Conservation (phyloP, 2,888 invertebrate species). For the Harpalus rubripes region DNA sequence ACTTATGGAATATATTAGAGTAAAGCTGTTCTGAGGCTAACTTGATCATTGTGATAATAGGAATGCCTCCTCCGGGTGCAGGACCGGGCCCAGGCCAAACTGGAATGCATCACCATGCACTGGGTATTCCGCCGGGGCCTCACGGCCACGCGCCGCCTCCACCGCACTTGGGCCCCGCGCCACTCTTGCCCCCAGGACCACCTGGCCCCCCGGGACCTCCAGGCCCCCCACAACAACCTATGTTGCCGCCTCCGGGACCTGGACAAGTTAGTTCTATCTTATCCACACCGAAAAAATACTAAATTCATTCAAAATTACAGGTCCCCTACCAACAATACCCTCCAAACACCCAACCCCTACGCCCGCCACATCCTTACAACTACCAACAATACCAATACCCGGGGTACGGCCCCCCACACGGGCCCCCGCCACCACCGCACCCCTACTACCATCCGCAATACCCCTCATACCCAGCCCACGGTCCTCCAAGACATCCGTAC, state of each 20-base stretch:
- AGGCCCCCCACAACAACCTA: constrained; percentile 67
- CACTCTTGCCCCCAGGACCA: constrained; percentile 68
- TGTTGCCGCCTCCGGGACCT: constrained; percentile 62
- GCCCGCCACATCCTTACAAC: constrained; percentile 78
- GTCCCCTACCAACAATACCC: constrained; percentile 75
- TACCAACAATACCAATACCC: constrained; percentile 79
- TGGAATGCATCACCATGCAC: constrained; percentile 73
- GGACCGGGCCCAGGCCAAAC: constrained; percentile 68
- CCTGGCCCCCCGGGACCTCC: constrained; percentile 69
- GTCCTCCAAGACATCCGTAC: constrained; percentile 13
- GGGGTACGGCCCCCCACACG: constrained; percentile 76
- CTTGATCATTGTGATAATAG: constrained; percentile 14
- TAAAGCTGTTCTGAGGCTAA: background rate
- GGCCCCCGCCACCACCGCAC: constrained; percentile 75
- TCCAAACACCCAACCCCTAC: constrained; percentile 77
- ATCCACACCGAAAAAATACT: no score
- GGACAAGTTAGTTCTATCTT: background rate
- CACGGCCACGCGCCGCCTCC: constrained; percentile 69
- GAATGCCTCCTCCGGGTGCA: constrained; percentile 62
- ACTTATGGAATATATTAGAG: no score
- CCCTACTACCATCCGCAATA: constrained; percentile 79
- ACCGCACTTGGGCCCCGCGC: constrained; percentile 65
- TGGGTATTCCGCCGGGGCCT: constrained; percentile 72
- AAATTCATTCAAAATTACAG: constrained; percentile 40
- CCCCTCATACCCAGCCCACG: constrained; percentile 76